phyloP scores from a whole-genome alignment of 2,113 vertebrate genomes.

The Pipa parva region DNA sequence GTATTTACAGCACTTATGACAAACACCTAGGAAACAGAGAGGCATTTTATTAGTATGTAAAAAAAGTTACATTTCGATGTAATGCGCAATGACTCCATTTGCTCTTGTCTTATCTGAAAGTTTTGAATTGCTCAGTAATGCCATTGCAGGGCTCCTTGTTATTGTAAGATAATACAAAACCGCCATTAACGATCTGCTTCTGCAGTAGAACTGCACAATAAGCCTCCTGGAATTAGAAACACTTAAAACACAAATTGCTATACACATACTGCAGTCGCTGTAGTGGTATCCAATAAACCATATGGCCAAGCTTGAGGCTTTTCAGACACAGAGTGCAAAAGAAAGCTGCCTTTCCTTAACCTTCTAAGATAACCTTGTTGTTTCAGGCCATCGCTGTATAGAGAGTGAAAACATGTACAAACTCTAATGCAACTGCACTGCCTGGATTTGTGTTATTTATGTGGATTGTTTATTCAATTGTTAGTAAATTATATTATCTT shows the following conservation, averaged over 20 bases:
- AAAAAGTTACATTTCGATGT: no score
- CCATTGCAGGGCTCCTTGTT: constrained; percentile 20
- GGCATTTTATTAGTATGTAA: no score
- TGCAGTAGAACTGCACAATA: constrained; percentile 31
- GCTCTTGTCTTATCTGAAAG: constrained; percentile 3
- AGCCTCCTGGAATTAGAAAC: constrained; percentile 39
- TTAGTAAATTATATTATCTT: no score
- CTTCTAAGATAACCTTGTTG: constrained; percentile 25
- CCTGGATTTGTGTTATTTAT: no score
- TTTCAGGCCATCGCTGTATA: constrained; percentile 6
- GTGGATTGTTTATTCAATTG: no score
- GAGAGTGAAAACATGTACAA: neutral
- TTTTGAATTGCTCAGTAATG: constrained; percentile 26
- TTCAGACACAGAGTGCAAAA: neutral
- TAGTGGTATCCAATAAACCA: constrained; percentile 35
- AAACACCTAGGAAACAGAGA: no score
- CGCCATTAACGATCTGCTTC: constrained; percentile 40
- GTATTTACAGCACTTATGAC: no score
- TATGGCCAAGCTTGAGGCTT: constrained; percentile 32
- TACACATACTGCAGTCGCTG: constrained; percentile 25
- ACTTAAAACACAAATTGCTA: constrained; percentile 38
- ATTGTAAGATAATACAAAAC: constrained; percentile 34
- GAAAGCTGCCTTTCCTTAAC: constrained; percentile 14
- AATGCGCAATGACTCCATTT: constrained; percentile 19
- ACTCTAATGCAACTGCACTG: no score